Base-by-base conservation (phyloP, 2,888 invertebrate species). In the Neuroscelio doddi region DNA sequence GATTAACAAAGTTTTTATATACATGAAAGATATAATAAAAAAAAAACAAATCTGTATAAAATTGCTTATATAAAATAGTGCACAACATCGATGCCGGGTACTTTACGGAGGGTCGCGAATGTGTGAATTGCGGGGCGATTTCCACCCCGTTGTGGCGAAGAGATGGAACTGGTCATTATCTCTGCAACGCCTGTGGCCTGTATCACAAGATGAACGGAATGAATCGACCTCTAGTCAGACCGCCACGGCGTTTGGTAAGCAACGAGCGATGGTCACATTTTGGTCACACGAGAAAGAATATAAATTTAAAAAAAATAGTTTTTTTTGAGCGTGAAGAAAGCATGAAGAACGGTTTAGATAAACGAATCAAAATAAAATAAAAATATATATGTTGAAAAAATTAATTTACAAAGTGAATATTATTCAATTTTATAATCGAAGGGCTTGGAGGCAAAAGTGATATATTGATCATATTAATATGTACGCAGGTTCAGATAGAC, bases 171-270 rank as follows among this genome's bases (percentile, higher is more conserved):
- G 97, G 97, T 38, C 97, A 98, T 89, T 98, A 97, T 88, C 89
- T 97, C 83, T 98, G 98, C 91, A 98, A 98, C 89, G 98, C 98
- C 66, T 98, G 98, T 88, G 98, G 98, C 73, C 92, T 98, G 72
- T 98, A 98, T 90, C 95, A 97, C 89, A 97, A 97, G 89, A 98
- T 98, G 94, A 97, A 96, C 87, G 95, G 96, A 84, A 92, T 94
- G 89, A 95, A 95, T 88, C 90, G 96, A 81, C 96, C 96, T 61
- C 89, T 96, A 81, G 93, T 94, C 81, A 95, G 94, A 88, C 95
- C 94, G 86, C 93, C 95, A 83, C 90, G 95, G 87, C 90, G 96
- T 88, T 89, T 94, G 93, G 96, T 96, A 91, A 89, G 90, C 87
- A 79, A 87, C 89, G 81, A 89, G 88, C 85, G 89, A 90, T 63